Evolutionary conservation across 1,140 invertebrate species (phyloP), one percentile per base, ranked within the genome.

Genomic region (Anastrepha obliqua): DNA sequence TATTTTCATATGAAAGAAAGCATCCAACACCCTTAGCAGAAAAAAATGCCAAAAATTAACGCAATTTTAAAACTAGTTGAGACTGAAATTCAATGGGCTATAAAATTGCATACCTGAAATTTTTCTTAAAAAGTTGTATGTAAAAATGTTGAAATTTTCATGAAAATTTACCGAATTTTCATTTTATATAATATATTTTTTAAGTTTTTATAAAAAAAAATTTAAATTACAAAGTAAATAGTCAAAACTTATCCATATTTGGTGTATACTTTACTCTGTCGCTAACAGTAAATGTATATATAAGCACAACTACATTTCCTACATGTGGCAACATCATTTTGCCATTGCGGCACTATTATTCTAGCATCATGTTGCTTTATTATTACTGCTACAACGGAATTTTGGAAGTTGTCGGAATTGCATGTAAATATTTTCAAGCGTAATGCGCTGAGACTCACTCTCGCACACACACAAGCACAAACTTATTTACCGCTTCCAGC

Each of bases 401-500:
- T 13, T 60, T 60, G 20, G 55, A 60, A 86, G 59, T 86, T 29
- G n/a, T 42, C 29, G 3, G 64, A 8, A 67, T 11, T 29, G 64
- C 42, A 74, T 44, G 42, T 47, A 74, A 47, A 74, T 74, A 74
- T 47, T 74, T 74, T 74, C 67, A 42, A 47, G 42, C 15, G 13
- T 74, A 74, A 44, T 74, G 67, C 67, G 44, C 67, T 47, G 44
- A 15, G 44, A 47, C 11, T 17, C 67, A 74, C 67, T 47, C 17
- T 74, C 39, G 42, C 29, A 15, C 65, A 8, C 67, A 74, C 42
- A 74, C 1, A 44, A 0, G 39, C 39, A 44, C 11, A 70, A 39
- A 70, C 42, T 55, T 55, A 42, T 13, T 44, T 44, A 47, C 29
- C 29, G 29, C 29, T 29, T 5, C 3, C 8, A 3, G 67, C 44